Evolutionary conservation across 1,140 invertebrate genomes (phyloP).

Genomic region (Dendroctonus valens): DNA sequence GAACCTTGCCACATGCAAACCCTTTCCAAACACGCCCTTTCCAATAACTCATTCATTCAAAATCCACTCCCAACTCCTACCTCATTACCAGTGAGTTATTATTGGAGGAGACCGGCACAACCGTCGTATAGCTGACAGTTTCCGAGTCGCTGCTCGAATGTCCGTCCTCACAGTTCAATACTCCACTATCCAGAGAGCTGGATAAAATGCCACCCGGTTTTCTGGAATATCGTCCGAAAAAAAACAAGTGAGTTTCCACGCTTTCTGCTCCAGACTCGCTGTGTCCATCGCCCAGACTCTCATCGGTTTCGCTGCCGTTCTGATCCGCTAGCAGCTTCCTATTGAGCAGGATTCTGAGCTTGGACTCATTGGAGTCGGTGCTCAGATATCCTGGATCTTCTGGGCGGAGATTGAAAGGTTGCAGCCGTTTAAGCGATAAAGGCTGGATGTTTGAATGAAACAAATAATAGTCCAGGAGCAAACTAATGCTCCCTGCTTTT

Average conservation of each 20-base stretch:
- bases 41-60: not conserved
- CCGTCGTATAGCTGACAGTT: slow-evolving; percentile 54
- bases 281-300: slow-evolving; percentile 68
- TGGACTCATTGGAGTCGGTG: slow-evolving; percentile 66
- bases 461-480: not conserved
- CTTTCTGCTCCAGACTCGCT: slow-evolving; percentile 83
- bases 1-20: too few relatives aligned
- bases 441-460: slow-evolving; percentile 15
- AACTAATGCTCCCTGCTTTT: too few relatives aligned
- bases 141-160: slow-evolving; percentile 51
- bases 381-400: slow-evolving; percentile 76
- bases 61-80: not conserved
- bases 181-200: slow-evolving; percentile 34
- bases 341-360: not conserved
- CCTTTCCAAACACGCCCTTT: too few relatives aligned
- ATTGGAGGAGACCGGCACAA: slow-evolving; percentile 41
- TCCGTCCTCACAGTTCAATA: slow-evolving; percentile 30
- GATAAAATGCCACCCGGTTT: slow-evolving; percentile 15
- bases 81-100: slow-evolving; percentile 13
- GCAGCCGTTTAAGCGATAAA: not conserved
- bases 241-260: slow-evolving; percentile 78
- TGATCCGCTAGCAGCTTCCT: slow-evolving; percentile 44
- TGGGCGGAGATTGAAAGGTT: slow-evolving; percentile 39
- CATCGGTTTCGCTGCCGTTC: slow-evolving; percentile 64
- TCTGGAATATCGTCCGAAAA: slow-evolving; percentile 65